Conservation (phyloP, 2,113 vertebrate species). For the Anseranas semipalmata region DNA sequence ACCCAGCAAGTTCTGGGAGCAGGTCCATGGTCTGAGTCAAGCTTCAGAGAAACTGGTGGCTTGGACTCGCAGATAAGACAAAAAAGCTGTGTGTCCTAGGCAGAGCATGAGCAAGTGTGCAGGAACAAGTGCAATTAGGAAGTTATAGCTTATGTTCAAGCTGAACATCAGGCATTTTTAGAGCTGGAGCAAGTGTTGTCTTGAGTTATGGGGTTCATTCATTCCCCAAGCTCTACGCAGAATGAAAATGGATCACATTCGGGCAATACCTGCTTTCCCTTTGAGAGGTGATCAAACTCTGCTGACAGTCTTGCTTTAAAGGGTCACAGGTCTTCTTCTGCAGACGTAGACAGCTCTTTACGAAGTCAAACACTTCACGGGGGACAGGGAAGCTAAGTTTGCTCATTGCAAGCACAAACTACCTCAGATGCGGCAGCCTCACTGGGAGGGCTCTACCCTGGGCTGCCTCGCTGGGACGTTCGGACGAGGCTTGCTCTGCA, state of each 20-base stretch:
- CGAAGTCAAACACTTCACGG: not conserved
- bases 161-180: not conserved
- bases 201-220: not conserved
- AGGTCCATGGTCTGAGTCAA: not conserved
- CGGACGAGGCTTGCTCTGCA: not conserved
- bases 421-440: not conserved
- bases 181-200: not conserved
- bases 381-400: not conserved
- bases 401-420: not conserved
- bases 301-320: not conserved
- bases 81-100: not conserved
- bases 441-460: not conserved
- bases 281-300: not conserved
- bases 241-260: not conserved
- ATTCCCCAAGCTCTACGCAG: accelerated
- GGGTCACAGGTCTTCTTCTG: not conserved
- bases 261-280: not conserved
- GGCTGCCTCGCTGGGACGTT: not conserved
- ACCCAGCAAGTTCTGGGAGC: not conserved
- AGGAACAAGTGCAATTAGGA: not conserved
- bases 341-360: not conserved
- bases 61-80: not conserved
- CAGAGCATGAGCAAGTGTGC: not conserved
- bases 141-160: not conserved
- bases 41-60: not conserved